Evolutionary conservation across 2,797 vertebrate species (phyloP), one percentile per base, ranked within the genome.

Genomic region (Bradypus variegatus): DNA sequence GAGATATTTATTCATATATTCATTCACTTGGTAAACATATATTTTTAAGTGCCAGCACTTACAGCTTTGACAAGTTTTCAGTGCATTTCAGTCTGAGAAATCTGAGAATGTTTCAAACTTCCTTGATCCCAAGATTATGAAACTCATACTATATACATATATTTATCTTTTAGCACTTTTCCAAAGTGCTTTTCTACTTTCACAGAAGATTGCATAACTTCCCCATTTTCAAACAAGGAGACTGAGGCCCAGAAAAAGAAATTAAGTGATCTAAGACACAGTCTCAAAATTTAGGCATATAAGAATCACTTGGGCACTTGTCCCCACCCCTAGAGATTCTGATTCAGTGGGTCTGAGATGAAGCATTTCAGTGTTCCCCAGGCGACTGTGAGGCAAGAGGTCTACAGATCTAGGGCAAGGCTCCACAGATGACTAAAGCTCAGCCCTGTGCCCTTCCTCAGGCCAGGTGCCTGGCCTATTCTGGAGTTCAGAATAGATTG

Each of bases 181-280:
- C 31, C 72, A 70, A 86, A 88, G 41, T 75, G 58, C 13, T 94
- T 81, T 92, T 86, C 38, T 87, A 82, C 87, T 87, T 93, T 92
- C 78, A 91, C 8, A 70, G 27, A 70, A 89, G 93, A 67, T 9
- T 87, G 21, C 31, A 58, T 38, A 77, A 75, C 76, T 93, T 88
- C 70, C 27, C 65, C 38, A 70, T 91, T 88, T 93, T 92, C 76
- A 94, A 90, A 90, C n/a, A 81, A 91, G 31, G 65, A 94, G 93
- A 86, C 10, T 70, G 19, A 88, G 36, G 38, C 18, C n/a, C 13
- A 72, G 31, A 83, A 60, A 86, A 72, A 79, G 62, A 60, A 29
- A 80, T 38, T 60, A 92, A 90, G 50, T 78, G 69, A 62, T 53
- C 16, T 88, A 87, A 90, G 29, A 45, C n/a, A 94, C 8, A 78